Evolutionary conservation across 1,140 invertebrate genomes (phyloP), one percentile per base, ranked within the genome.

Genomic region (Drosophila truncata): DNA sequence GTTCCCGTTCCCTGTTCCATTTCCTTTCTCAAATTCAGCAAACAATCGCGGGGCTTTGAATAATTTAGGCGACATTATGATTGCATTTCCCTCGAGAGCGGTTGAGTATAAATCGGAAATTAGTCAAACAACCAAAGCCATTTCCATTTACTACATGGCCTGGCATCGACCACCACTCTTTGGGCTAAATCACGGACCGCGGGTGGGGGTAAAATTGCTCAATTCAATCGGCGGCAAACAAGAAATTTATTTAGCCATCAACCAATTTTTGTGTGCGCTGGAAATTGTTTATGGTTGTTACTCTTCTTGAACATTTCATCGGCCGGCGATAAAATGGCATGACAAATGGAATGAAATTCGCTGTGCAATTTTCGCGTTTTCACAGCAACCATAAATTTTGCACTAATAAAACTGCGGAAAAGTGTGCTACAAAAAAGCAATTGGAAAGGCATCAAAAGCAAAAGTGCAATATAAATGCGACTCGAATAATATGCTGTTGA

Each of bases 401-500:
- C 67, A 60, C 70, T 72, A 73, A 73, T 72, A 73, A 72, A 73
- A 73, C 44, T 50, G 70, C 54, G 52, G 23, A 72, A 52, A 54
- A 69, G 66, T 41, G 25, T 52, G 65, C 63, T 33, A 33, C 64
- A 67, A 69, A 66, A 64, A 67, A 52, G 62, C 65, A 52, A 72
- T 71, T 72, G 66, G 14, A 72, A 35, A 33, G 18, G 16, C 69
- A 72, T 72, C 69, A 71, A 72, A 35, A 23, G 23, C 52, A 52
- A 72, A 52, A 72, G 44, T 72, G 52, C 52, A 72, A 72, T 71
- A 72, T 72, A 72, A 72, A 69, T 72, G 47, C 50, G 33, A 27
- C 33, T 13, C 14, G 16, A 57, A 39, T 42, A 70, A 49, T 72
- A 72, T 49, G 66, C 20, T 61, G 0, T 39, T 13, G 16, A 9